Conservation (phyloP, 1,140 invertebrate genomes). For the Heliconius melpomene region DNA sequence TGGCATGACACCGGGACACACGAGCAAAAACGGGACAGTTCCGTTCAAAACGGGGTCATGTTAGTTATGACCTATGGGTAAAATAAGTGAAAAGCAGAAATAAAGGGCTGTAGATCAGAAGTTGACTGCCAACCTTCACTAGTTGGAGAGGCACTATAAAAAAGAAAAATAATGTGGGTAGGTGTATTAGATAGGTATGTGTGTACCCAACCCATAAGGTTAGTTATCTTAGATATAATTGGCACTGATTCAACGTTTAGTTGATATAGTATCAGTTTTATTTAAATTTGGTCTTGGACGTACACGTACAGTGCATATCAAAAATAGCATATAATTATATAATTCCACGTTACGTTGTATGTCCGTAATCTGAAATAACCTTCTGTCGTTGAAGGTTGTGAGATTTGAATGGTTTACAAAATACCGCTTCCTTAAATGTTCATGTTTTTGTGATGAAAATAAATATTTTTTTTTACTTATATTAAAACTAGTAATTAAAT, state of each 20-base stretch:
- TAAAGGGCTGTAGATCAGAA: too few relatives aligned
- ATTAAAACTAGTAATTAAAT: not conserved
- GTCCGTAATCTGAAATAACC: not conserved
- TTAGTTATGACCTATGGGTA: too few relatives aligned
- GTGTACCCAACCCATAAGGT: not conserved
- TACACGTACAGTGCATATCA: conserved; percentile 22
- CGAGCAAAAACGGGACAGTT: too few relatives aligned
- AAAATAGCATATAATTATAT: conserved; percentile 28
- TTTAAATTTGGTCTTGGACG: conserved; percentile 24
- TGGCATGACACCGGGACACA: too few relatives aligned
- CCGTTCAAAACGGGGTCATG: too few relatives aligned
- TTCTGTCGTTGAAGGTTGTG: conserved; percentile 21
- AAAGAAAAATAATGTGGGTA: too few relatives aligned
- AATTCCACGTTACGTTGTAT: conserved; percentile 18
- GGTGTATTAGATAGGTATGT: not conserved
- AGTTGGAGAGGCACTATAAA: too few relatives aligned
- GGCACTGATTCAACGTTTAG: conserved; percentile 26
- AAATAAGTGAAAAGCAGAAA: too few relatives aligned
- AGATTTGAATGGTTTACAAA: conserved; percentile 9
- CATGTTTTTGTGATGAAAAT: not conserved
- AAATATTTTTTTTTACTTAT: not conserved
- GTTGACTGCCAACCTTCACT: too few relatives aligned
- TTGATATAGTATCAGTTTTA: conserved; percentile 28
- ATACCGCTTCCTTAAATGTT: conserved; percentile 14
- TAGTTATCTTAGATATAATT: conserved; percentile 4